Conservation (phyloP, 2,113 vertebrate genomes). For the Pelobates fuscus region DNA sequence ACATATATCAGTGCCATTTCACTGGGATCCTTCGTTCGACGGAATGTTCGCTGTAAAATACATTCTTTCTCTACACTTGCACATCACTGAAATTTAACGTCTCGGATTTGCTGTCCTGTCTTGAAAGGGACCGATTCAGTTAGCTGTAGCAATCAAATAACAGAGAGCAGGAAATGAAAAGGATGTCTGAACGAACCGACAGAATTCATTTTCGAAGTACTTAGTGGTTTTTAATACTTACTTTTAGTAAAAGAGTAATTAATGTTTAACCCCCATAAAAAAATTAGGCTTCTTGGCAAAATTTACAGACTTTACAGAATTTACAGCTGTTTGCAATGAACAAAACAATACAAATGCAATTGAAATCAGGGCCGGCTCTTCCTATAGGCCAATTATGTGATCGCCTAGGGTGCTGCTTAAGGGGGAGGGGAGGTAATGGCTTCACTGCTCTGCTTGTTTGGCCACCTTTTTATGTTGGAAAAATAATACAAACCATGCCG, state of each 20-base stretch:
- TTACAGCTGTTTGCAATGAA: too few relatives aligned
- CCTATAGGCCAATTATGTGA: too few relatives aligned
- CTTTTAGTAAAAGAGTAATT: background rate
- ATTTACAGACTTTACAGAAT: too few relatives aligned
- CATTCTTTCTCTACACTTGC: conserved; percentile 54
- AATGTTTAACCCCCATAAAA: background rate
- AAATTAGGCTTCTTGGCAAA: too few relatives aligned
- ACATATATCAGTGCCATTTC: background rate
- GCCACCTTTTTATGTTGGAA: too few relatives aligned
- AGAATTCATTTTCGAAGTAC: background rate
- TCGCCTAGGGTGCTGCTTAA: too few relatives aligned
- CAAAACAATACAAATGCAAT: too few relatives aligned
- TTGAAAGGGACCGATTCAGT: conserved; percentile 61
- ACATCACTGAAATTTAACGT: conserved; percentile 59
- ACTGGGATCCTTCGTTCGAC: conserved; percentile 38
- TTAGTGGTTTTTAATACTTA: background rate
- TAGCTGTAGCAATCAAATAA: conserved; percentile 59
- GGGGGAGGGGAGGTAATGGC: too few relatives aligned
- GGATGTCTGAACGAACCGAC: background rate
- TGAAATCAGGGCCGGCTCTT: too few relatives aligned
- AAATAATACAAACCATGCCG: too few relatives aligned
- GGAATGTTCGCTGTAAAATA: conserved; percentile 55
- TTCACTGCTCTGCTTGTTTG: too few relatives aligned
- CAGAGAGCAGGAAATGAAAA: conserved; percentile 71
- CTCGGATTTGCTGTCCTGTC: conserved; percentile 59